Percentiles rank a stretch among this genome's conserved stretches.
phyloP scores from a whole-genome alignment of 1,140 invertebrate genomes.

The Nymphalis io region DNA sequence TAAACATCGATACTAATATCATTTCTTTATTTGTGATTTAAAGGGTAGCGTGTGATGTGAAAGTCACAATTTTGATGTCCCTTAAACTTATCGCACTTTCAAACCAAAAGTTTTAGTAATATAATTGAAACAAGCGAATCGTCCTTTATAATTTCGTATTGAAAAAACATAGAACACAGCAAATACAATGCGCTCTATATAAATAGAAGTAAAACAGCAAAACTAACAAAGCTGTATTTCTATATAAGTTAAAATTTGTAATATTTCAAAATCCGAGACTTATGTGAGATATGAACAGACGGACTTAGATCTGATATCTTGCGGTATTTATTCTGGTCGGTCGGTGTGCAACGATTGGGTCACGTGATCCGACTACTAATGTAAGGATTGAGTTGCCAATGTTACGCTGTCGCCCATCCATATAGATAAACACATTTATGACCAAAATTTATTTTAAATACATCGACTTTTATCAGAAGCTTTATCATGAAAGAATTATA shows the following conservation, averaged over 20 bases:
- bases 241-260: conserved; percentile 8
- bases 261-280: neutral
- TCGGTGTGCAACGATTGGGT: conserved; percentile 45
- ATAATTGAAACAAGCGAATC: too few relatives aligned
- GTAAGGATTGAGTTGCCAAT: conserved; percentile 42
- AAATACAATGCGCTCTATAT: neutral
- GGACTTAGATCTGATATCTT: conserved; percentile 2
- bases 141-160: too few relatives aligned
- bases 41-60: too few relatives aligned
- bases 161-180: too few relatives aligned
- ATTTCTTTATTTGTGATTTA: too few relatives aligned
- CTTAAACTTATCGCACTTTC: too few relatives aligned
- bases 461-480: too few relatives aligned
- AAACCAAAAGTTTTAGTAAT: too few relatives aligned
- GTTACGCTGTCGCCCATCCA: conserved; percentile 11
- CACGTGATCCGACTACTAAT: conserved; percentile 51
- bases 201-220: neutral
- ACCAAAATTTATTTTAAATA: neutral
- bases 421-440: neutral
- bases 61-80: too few relatives aligned
- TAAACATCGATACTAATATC: too few relatives aligned
- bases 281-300: conserved; percentile 1
- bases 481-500: too few relatives aligned
- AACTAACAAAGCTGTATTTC: neutral
- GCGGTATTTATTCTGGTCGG: conserved; percentile 12